phyloP scores from a whole-genome alignment of 2,888 invertebrate genomes.

The Ligdia adustata region DNA sequence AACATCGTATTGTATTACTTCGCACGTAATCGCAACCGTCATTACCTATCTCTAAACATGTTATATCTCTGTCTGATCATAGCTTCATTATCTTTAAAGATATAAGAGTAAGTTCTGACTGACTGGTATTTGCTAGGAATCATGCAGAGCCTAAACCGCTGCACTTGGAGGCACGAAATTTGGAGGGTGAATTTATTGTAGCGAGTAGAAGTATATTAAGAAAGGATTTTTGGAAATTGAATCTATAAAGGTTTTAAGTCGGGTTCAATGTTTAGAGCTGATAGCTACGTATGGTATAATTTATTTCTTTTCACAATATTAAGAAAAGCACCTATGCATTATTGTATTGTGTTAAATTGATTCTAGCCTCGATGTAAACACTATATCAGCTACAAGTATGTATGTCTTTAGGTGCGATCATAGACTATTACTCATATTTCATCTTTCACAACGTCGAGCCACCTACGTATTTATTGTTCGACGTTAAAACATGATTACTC shows the following conservation, averaged over 20 bases:
- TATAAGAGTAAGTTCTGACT: too few species aligned
- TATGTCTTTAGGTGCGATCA: constrained; percentile 4
- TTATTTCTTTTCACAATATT: constrained; percentile 11
- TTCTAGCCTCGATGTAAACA: not conserved
- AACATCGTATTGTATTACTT: constrained; percentile 57
- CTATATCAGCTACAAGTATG: not conserved
- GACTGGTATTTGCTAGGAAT: too few species aligned
- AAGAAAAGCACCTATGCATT: constrained; percentile 14
- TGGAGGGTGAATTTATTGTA: too few species aligned
- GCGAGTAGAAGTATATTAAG: too few species aligned
- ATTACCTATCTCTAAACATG: constrained; percentile 40
- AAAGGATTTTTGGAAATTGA: too few species aligned
- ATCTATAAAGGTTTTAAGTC: too few species aligned
- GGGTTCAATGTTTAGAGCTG: too few species aligned
- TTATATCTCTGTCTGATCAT: constrained; percentile 25
- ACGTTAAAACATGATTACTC: constrained; percentile 20
- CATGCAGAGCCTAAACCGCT: too few species aligned
- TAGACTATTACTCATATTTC: constrained; percentile 10
- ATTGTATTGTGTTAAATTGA: not conserved
- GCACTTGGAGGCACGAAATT: too few species aligned
- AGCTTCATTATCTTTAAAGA: too few species aligned
- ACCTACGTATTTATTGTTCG: constrained; percentile 23
- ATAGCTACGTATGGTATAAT: too few species aligned
- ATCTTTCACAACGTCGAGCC: constrained; percentile 11
- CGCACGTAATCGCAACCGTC: constrained; percentile 51